phyloP scores from a whole-genome alignment of 2,113 vertebrate species.

The Tachysurus vachellii region DNA sequence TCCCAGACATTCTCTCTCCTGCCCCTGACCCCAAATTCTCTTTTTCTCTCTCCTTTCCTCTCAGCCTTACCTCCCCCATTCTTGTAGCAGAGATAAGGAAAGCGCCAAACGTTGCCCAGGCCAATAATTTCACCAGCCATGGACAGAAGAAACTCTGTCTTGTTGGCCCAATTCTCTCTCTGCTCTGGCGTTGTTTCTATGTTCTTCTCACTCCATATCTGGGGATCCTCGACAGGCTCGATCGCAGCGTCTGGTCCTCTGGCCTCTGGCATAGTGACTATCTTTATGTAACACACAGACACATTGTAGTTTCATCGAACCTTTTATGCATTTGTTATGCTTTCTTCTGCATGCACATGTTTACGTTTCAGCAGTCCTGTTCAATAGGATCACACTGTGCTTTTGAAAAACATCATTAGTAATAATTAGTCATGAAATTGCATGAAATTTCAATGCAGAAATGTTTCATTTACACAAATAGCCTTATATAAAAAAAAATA shows the following conservation, averaged over 20 bases:
- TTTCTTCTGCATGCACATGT: background rate
- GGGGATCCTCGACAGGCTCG: background rate
- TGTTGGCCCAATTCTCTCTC: conserved; percentile 87
- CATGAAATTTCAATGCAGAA: background rate
- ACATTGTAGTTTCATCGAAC: background rate
- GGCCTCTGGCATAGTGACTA: conserved; percentile 61
- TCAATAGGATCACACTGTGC: background rate
- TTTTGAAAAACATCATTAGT: background rate
- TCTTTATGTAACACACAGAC: conserved; percentile 16
- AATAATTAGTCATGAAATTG: background rate
- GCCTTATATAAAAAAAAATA: background rate
- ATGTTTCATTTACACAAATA: background rate
- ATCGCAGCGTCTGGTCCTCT: background rate
- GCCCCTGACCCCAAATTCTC: too few relatives aligned
- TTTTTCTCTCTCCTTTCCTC: background rate
- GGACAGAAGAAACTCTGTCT: conserved; percentile 85
- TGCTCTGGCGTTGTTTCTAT: conserved; percentile 55
- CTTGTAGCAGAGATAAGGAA: conserved; percentile 90
- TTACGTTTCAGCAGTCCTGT: background rate
- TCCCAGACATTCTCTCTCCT: background rate
- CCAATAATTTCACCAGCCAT: conserved; percentile 92
- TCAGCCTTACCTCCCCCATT: conserved; percentile 78
- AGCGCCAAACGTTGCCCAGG: conserved; percentile 87
- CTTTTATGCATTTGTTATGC: background rate
- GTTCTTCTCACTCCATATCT: conserved; percentile 27